A percentile compares a stretch with the other conserved stretches of the same genome.
Evolutionary conservation across 2,113 vertebrate genomes (phyloP).

Genomic region (Balaeniceps rex): DNA sequence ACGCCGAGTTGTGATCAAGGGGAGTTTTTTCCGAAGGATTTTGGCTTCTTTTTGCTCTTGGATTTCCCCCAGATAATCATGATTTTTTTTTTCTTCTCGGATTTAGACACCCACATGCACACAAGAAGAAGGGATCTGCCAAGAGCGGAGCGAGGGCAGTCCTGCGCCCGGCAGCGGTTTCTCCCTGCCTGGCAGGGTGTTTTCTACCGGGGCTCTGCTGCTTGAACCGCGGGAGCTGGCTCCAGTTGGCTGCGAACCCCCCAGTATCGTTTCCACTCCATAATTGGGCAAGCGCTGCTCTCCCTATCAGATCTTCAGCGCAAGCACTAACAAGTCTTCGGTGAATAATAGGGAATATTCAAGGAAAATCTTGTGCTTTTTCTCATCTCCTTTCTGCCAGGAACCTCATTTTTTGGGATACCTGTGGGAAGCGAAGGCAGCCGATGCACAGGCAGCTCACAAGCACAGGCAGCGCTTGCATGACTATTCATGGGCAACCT

Average conservation of each 20-base stretch:
- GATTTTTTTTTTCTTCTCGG: not conserved
- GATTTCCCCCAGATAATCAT: not conserved
- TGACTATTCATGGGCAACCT: slow-evolving; percentile 22
- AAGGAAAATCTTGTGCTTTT: slow-evolving; percentile 30
- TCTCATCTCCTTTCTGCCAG: slow-evolving; percentile 45
- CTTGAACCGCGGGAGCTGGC: not conserved
- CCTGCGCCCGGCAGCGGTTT: not conserved
- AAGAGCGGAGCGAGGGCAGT: not conserved
- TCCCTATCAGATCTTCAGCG: slow-evolving; percentile 24
- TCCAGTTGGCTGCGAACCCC: not conserved
- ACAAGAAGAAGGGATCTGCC: not conserved
- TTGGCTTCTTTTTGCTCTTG: not conserved
- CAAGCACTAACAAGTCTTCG: slow-evolving; percentile 16
- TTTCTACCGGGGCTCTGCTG: not conserved
- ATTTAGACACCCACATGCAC: not conserved
- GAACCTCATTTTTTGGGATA: not conserved
- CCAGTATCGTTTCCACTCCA: slow-evolving; percentile 24
- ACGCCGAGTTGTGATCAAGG: not conserved
- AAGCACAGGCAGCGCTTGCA: not conserved
- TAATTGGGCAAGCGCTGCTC: slow-evolving; percentile 30
- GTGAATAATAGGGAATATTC: slow-evolving; percentile 26
- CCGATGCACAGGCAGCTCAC: not conserved
- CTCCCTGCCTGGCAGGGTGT: not conserved
- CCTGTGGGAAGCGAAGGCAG: not conserved
- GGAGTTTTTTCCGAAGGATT: not conserved